Percentiles rank a stretch among this genome's conserved stretches.
Evolutionary conservation across 2,888 invertebrate genomes (phyloP).

Genomic region (Morpho helenor): DNA sequence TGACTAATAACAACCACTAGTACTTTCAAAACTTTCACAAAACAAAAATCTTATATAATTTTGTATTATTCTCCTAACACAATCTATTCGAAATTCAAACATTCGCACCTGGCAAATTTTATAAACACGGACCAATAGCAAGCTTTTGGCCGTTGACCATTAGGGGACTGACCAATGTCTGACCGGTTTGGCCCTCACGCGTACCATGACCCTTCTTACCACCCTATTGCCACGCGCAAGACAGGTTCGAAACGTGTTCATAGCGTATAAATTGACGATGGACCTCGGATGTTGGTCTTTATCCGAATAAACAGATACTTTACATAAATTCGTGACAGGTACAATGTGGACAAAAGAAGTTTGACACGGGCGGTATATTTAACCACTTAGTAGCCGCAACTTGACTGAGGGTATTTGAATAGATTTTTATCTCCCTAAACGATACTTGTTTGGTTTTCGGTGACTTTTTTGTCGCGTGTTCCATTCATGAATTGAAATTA

Average conservation of each 20-base stretch:
- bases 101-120: conserved; percentile 50
- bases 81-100: conserved; percentile 3
- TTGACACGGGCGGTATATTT: conserved; percentile 65
- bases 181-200: conserved; percentile 60
- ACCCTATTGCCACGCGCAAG: conserved; percentile 30
- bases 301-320: conserved; percentile 56
- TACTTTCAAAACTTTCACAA: too few species aligned
- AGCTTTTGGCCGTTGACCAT: conserved; percentile 19
- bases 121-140: conserved; percentile 43
- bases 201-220: conserved; percentile 39
- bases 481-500: conserved; percentile 40
- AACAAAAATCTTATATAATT: too few species aligned
- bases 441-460: conserved; percentile 41
- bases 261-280: conserved; percentile 59
- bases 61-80: too few species aligned
- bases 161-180: conserved; percentile 59
- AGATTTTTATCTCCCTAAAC: conserved; percentile 69
- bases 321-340: conserved; percentile 61
- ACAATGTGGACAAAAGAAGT: conserved; percentile 52
- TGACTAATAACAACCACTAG: too few species aligned
- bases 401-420: conserved; percentile 48
- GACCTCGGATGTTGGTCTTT: conserved; percentile 69
- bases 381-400: conserved; percentile 65
- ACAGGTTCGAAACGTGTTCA: conserved; percentile 42
- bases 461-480: conserved; percentile 55